A percentile compares a stretch with the other conserved stretches of the same genome.
phyloP scores from a whole-genome alignment of 2,888 invertebrate species.

The Ferdinandea cuprea region DNA sequence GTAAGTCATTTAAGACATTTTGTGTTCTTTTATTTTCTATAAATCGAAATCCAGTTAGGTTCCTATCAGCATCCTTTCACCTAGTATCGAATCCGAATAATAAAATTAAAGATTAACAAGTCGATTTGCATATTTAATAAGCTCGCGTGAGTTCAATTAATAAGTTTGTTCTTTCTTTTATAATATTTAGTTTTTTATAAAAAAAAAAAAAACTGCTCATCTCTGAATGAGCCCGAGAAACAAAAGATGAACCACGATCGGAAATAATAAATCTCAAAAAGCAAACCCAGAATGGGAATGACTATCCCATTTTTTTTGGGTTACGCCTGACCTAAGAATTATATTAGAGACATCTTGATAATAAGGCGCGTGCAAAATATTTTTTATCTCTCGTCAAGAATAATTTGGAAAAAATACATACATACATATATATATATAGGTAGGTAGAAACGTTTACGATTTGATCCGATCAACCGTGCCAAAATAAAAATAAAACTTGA shows the following conservation, averaged over 20 bases:
- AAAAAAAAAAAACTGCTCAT: too few relatives aligned
- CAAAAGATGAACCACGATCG: neutral
- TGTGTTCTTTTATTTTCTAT: neutral
- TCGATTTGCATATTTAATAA: conserved; percentile 27
- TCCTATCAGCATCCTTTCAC: conserved; percentile 3
- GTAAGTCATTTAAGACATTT: neutral
- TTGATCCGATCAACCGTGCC: neutral
- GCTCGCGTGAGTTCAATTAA: conserved; percentile 26
- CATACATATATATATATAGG: neutral
- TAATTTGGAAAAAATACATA: neutral
- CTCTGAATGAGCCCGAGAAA: neutral
- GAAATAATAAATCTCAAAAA: neutral
- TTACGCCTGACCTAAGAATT: neutral
- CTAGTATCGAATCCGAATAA: neutral
- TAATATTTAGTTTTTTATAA: too few relatives aligned
- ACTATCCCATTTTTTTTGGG: neutral
- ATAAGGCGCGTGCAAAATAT: conserved; percentile 24
- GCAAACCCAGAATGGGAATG: neutral
- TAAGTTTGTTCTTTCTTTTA: neutral
- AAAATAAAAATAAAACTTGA: conserved; percentile 3
- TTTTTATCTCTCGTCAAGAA: conserved; percentile 3
- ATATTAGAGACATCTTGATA: conserved; percentile 32
- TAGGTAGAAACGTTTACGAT: neutral
- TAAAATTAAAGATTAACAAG: neutral
- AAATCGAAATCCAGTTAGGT: neutral